Evolutionary conservation across 1,140 invertebrate species (phyloP).

Genomic region (Branchinecta lynchi): DNA sequence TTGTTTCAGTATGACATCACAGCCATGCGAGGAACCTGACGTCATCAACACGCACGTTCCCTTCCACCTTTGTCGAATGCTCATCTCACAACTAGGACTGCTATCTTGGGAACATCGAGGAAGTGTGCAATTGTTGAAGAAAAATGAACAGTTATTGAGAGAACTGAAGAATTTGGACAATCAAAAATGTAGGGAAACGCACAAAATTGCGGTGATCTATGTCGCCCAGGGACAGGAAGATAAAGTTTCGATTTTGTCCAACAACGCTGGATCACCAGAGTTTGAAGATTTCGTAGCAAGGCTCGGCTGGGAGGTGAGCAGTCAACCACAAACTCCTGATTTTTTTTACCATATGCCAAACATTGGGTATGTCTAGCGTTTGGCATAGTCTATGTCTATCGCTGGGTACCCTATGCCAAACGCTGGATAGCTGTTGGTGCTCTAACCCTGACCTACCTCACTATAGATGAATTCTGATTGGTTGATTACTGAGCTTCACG

Average conservation of each 20-base stretch:
- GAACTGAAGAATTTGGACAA: conserved; percentile 84
- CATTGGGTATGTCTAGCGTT: too few relatives aligned
- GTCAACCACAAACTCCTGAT: too few relatives aligned
- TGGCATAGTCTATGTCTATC: too few relatives aligned
- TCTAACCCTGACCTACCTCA: too few relatives aligned
- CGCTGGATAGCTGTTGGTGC: too few relatives aligned
- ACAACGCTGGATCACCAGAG: conserved; percentile 63
- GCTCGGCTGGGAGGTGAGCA: conserved; percentile 83
- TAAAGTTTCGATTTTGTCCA: conserved; percentile 73
- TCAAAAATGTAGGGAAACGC: conserved; percentile 80
- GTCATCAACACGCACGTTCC: conserved; percentile 37
- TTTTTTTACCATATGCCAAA: too few relatives aligned
- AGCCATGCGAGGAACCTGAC: conserved; percentile 29
- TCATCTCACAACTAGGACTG: conserved; percentile 78
- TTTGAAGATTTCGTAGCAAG: conserved; percentile 90
- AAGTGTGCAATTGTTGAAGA: conserved; percentile 68
- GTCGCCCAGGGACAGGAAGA: conserved; percentile 93
- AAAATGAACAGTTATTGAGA: conserved; percentile 73
- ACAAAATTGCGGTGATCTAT: conserved; percentile 98
- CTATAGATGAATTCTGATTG: too few relatives aligned
- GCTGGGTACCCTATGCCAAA: too few relatives aligned
- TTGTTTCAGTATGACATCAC: conserved; percentile 32
- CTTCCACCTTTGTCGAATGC: conserved; percentile 67
- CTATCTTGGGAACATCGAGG: conserved; percentile 73
- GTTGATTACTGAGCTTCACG: too few relatives aligned